Evolutionary conservation across 1,140 invertebrate genomes (phyloP).

Genomic region (Atta cephalotes): DNA sequence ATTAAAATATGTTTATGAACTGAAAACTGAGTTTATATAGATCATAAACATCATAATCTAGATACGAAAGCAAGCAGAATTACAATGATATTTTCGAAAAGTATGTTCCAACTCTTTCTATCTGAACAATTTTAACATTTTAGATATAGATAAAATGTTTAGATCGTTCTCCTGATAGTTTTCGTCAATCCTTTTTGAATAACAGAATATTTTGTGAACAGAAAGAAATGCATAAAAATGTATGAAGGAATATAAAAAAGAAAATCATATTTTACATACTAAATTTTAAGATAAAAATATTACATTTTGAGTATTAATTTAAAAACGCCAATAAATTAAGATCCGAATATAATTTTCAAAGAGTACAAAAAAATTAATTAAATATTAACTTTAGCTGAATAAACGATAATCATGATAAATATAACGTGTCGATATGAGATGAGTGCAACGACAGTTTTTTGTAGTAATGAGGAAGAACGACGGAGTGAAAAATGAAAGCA

Average conservation of each 20-base stretch:
- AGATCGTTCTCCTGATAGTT: not conserved
- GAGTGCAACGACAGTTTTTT: conserved; percentile 27
- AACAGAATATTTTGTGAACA: not conserved
- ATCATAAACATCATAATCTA: conserved; percentile 37
- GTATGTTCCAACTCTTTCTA: conserved; percentile 13
- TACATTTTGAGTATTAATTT: not conserved
- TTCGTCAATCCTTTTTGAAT: not conserved
- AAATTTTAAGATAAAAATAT: not conserved
- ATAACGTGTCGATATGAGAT: conserved; percentile 27
- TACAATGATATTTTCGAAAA: conserved; percentile 37
- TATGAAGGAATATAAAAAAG: not conserved
- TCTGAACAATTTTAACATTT: not conserved
- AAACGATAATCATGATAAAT: not conserved
- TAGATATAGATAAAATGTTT: conserved; percentile 3
- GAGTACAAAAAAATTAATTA: not conserved
- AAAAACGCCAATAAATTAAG: not conserved
- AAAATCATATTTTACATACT: not conserved
- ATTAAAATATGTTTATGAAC: not conserved
- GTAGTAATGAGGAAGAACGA: conserved; percentile 21
- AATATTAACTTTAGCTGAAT: not conserved
- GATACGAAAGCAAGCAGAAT: conserved; percentile 1
- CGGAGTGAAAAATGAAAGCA: conserved; percentile 58
- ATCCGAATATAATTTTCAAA: not conserved
- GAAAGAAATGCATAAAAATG: not conserved
- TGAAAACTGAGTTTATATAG: not conserved